Base-by-base conservation (phyloP, 1,140 invertebrate genomes). In the Ylistrum balloti region DNA sequence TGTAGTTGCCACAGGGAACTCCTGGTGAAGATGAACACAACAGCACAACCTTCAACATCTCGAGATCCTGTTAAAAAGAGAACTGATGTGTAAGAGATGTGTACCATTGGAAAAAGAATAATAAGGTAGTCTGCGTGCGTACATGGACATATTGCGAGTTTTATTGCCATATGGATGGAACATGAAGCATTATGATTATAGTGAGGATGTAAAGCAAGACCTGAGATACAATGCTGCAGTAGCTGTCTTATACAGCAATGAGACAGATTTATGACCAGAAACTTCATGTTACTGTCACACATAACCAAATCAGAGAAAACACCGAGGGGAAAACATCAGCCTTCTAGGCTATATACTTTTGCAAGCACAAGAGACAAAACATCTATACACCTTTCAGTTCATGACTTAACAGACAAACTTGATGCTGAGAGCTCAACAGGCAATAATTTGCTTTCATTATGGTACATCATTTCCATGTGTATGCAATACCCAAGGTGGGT, bases 1-100 rank as follows among this genome's bases (percentile, higher is more conserved):
- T 94, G 91, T 48, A 93, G 92, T 74, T 93, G 89, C 93, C 94
- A 95, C 0, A 95, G 85, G 13, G 91, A 90, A 86, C 93, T 92
- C 38, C 93, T 91, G 13, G 95, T 95, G 35, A 94, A 94, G 45
- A 96, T 93, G 34, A 95, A 94, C 15, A 95, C 93, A 22, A 96
- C 91, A 85, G 93, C 89, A 28, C 92, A 88, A 13, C 94, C 94
- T 38, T 91, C 90, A 5, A 92, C 85, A 92, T 95, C 95, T 22
- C 92, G 91, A 35, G 93, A 93, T 34, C 95, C 95, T 96, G 89
- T 0, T 91, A 94, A 89, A 85, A 32, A 33, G 33, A 90, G 56
- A 45, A 13, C 41, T 15, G 1, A n/a, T n/a, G n/a, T n/a, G n/a
- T n/a, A n/a, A n/a, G 56, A 74, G 56, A 10, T 48, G 3, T 48